Base-by-base conservation (phyloP, 2,888 invertebrate genomes). In the Nebria brevicollis region DNA sequence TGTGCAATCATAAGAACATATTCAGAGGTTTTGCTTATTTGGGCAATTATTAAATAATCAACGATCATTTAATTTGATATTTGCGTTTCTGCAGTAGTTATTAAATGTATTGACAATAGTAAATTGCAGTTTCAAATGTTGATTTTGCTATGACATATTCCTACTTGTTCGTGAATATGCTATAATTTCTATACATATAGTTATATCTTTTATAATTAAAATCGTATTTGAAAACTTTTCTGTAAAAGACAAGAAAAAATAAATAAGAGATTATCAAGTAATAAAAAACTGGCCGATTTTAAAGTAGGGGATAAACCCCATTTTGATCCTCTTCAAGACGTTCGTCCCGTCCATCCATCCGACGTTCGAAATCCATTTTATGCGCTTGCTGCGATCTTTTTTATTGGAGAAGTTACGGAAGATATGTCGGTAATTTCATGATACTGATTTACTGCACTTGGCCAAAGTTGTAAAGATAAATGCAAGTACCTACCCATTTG, bases 401-500 rank as follows among this genome's bases (percentile, higher is more conserved):
- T 66, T 79, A 79, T 79, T 79, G 79, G 74, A 15, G 68, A 79
- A 78, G 43, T 74, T 74, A 34, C 75, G 43, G 75, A 15, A 64
- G 64, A 70, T 73, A 75, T 70, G 68, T 54, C 79, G 42, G 79
- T 80, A 75, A 80, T 75, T 80, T 80, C 66, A 25, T 68, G 65
- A 68, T 66, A 66, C 25, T 80, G 79, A 80, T 80, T 80, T 80
- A 80, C 79, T 54, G 73, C 65, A 11, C 65, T 73, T 78, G 73
- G 34, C 42, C 75, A 26, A 73, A 78, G 72, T 78, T 78, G 42
- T 65, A 78, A 43, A 75, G 72, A 73, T 78, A 65, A 42, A 78
- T 73, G 66, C 34, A 74, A 10, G 13, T 54, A 54, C 54, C 54
- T 11, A 34, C 34, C 54, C 54, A 54, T 54, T 54, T 54, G 11